Evolutionary conservation across 2,888 invertebrate genomes (phyloP).

Genomic region (Saturnia pavonia): DNA sequence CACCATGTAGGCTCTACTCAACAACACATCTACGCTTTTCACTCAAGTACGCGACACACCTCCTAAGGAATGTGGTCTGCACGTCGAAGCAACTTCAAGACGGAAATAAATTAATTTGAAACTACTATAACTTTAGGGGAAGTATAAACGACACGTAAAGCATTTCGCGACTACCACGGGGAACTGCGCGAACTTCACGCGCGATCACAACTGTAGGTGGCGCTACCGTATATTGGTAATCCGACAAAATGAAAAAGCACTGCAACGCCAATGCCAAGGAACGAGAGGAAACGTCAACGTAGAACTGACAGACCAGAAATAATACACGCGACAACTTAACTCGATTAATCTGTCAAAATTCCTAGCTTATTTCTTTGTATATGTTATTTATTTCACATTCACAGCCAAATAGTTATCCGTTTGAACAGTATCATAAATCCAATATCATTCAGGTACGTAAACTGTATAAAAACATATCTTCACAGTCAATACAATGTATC

Average conservation of each 20-base stretch:
- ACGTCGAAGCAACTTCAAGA: conserved; percentile 27
- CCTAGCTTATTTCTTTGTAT: conserved; percentile 46
- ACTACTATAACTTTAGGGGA: conserved; percentile 63
- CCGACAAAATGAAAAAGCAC: conserved; percentile 42
- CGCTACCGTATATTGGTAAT: conserved; percentile 51
- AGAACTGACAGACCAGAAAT: conserved; percentile 47
- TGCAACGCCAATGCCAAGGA: conserved; percentile 42
- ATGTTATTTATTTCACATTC: conserved; percentile 50
- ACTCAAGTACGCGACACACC: conserved; percentile 26
- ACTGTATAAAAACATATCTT: conserved; percentile 54
- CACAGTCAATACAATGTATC: conserved; percentile 57
- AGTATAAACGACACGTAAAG: conserved; percentile 73
- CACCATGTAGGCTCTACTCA: conserved; percentile 63
- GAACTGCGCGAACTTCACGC: conserved; percentile 61
- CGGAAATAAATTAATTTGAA: conserved; percentile 44
- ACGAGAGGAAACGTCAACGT: conserved; percentile 41
- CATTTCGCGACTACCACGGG: conserved; percentile 62
- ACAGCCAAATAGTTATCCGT: conserved; percentile 56
- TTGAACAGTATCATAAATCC: conserved; percentile 43
- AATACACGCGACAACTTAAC: conserved; percentile 61
- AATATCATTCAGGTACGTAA: conserved; percentile 57
- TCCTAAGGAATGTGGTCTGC: conserved; percentile 19
- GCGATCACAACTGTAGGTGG: conserved; percentile 54
- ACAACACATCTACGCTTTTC: conserved; percentile 37
- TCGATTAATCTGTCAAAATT: conserved; percentile 64